Evolutionary conservation across 1,140 invertebrate species (phyloP), one percentile per base, ranked within the genome.

Genomic region (Brachionus rubens): DNA sequence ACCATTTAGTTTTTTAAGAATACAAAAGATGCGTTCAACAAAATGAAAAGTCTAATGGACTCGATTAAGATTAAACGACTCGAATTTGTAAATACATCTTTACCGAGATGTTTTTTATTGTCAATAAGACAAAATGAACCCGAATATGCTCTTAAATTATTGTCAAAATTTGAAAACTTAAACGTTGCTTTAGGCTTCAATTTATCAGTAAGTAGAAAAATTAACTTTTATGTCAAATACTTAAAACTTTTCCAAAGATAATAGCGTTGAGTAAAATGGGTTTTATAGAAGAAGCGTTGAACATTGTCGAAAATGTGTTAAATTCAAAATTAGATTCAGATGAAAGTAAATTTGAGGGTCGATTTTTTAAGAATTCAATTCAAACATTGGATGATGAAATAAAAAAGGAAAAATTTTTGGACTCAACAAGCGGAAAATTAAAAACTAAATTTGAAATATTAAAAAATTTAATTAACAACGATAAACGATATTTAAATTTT

Each of bases 151-250:
- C 41, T 72, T 7, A 72, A 28, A 2, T 24, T 72, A 14, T 19
- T 72, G 4, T 72, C 68, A 12, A 48, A 72, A 54, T 72, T 72
- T 54, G 30, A 48, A 16, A 48, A 72, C 41, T 72, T 72, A 33
- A 72, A 72, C 9, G 21, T 30, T 6, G 12, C 68, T 50, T 19
- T 72, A 2, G 68, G 68, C 1, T 48, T 72, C 0, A 72, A 72
- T 72, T 50, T 72, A 24, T 48, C 68, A 5, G 68, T 72, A 40
- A 72, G 12, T 50, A n/a, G 21, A 30, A 30, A 21, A 9, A 67
- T 6, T 67, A 36, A 4, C 24, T 14, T 65, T 65, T 6, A 21
- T 19, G 30, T n/a, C 1, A 36, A 28, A 2, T 14, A 14, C 16
- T 65, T 12, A 10, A 28, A 7, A 36, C 41, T 68, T 68, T 19